A percentile compares a stretch with the other conserved stretches of the same genome.
Conservation (phyloP, 2,888 invertebrate species). For the Epiblema foenella region DNA sequence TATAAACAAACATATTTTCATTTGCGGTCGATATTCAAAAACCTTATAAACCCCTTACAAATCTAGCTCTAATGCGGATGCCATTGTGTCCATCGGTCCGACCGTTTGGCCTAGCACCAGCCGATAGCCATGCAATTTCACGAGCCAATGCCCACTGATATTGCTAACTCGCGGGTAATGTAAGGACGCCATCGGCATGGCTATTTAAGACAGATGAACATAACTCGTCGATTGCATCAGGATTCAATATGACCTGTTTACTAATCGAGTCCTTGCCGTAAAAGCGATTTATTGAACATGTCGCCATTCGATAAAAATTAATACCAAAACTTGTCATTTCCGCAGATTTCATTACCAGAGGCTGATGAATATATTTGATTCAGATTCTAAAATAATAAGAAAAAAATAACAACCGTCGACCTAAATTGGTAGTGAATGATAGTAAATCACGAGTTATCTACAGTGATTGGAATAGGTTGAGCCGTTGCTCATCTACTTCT, state of each 20-base stretch:
- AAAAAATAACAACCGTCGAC: too few relatives aligned
- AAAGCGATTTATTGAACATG: slow-evolving; percentile 7
- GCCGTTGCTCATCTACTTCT: too few relatives aligned
- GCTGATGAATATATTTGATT: too few relatives aligned
- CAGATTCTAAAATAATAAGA: too few relatives aligned
- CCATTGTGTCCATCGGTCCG: slow-evolving; percentile 52
- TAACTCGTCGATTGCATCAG: slow-evolving; percentile 31
- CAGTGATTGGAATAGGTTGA: too few relatives aligned
- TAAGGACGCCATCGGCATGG: slow-evolving; percentile 44
- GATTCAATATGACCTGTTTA: slow-evolving; percentile 17
- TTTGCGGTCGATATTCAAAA: neutral
- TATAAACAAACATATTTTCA: neutral
- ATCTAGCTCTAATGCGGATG: slow-evolving; percentile 51
- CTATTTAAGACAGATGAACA: slow-evolving; percentile 43
- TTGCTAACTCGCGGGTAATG: slow-evolving; percentile 64
- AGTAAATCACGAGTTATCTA: too few relatives aligned
- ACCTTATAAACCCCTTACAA: slow-evolving; percentile 31
- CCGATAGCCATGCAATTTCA: slow-evolving; percentile 70
- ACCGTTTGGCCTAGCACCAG: slow-evolving; percentile 52
- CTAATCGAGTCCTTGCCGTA: neutral
- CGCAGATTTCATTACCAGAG: too few relatives aligned
- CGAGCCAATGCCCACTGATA: slow-evolving; percentile 67
- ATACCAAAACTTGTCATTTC: too few relatives aligned
- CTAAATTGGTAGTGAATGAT: too few relatives aligned
- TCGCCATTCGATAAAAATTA: too few relatives aligned